phyloP scores from a whole-genome alignment of 2,113 vertebrate species.

The Buteo buteo region DNA sequence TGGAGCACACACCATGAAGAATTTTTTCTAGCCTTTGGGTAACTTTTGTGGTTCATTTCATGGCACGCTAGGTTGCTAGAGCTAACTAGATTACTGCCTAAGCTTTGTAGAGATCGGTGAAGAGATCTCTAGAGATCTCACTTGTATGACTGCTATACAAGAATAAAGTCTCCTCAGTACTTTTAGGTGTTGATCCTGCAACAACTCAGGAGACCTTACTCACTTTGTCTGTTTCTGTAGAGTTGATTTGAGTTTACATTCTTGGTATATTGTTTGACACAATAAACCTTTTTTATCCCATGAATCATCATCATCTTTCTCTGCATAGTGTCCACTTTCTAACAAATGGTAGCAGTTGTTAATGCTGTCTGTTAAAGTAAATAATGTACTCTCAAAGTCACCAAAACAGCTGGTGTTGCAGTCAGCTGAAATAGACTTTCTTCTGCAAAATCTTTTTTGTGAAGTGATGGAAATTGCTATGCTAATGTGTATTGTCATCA shows the following conservation, averaged over 20 bases:
- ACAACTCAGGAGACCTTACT: background rate
- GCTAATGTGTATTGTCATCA: background rate
- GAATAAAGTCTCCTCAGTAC: background rate
- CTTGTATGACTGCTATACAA: background rate
- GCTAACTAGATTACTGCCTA: background rate
- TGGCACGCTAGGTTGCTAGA: background rate
- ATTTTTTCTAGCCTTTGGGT: background rate
- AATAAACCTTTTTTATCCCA: background rate
- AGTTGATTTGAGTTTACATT: background rate
- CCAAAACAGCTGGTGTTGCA: background rate
- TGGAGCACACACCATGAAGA: background rate
- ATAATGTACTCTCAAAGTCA: background rate
- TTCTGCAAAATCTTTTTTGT: background rate
- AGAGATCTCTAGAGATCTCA: background rate
- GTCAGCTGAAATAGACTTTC: background rate
- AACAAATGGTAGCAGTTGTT: background rate
- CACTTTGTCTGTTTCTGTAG: background rate
- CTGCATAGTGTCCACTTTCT: background rate
- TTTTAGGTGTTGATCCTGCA: background rate
- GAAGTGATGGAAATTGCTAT: background rate
- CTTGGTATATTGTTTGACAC: background rate
- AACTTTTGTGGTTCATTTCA: background rate
- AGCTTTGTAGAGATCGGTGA: background rate
- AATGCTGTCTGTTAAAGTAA: background rate
- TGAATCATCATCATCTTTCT: background rate